Percentiles rank a stretch among this genome's conserved stretches.
These are phyloP conservation scores for Dromius quadrimaculatus DNA, from an alignment of 2,888 invertebrate species.

Conservation along the genomic window DNA sequence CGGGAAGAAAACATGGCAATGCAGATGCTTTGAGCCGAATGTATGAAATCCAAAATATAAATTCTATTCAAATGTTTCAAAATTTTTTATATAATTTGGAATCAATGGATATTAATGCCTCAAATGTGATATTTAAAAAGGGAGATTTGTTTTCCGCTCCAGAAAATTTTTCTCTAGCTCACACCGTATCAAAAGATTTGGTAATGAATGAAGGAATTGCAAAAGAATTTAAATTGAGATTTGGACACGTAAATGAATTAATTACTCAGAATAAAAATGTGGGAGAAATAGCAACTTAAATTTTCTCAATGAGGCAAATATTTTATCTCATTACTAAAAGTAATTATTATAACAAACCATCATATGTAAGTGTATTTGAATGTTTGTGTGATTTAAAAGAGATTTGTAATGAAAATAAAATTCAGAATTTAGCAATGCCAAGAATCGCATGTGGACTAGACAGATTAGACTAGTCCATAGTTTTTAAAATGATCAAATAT, in stretches of 20 bases:
- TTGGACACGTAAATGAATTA: neutral
- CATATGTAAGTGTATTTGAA: neutral
- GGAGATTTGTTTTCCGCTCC: neutral
- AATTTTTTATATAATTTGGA: neutral
- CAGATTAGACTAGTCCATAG: neutral
- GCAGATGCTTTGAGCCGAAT: constrained; percentile 4
- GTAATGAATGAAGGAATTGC: neutral
- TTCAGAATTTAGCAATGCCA: neutral
- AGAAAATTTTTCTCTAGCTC: neutral
- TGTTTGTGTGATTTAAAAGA: neutral
- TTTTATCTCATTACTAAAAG: neutral
- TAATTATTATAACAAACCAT: neutral
- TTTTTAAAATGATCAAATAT: neutral
- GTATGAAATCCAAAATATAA: neutral
- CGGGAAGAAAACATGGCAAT: neutral
- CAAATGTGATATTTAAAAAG: neutral
- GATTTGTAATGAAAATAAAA: neutral
- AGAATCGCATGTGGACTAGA: neutral
- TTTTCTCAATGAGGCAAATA: neutral
- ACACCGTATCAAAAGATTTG: neutral
- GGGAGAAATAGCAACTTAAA: neutral
- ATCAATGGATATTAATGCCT: neutral
- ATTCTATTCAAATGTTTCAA: neutral
- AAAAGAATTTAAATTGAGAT: neutral
- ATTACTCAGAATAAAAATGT: neutral